Evolutionary conservation across 2,888 invertebrate species (phyloP), one percentile per base, ranked within the genome.

Genomic region (Andrena hattorfiana): DNA sequence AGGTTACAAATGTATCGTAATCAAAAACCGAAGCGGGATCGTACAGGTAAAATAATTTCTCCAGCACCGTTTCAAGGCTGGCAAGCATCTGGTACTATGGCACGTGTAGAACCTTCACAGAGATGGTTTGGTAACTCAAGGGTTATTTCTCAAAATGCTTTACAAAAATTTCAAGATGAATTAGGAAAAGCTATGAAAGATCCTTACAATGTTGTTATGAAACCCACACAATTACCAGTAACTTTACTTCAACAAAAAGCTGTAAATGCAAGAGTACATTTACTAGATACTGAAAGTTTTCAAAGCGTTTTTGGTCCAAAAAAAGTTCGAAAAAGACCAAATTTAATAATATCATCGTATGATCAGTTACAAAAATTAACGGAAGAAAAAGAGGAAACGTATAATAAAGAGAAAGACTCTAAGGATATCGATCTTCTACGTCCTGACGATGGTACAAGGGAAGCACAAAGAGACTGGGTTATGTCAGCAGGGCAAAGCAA

Each of bases 41-140:
- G 96, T 91, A 95, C 95, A 76, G 97, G 99, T 68, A 98, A 99
- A 95, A 99, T 99, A 74, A 94, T 99, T 63, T 97, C 96, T 51
- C 97, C 99, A 35, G 99, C 99, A 0, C 99, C 99, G 0, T 99
- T 98, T 94, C 99, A 99, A 94, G 97, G 97, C 63, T 96, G 97
- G 94, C 94, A 99, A 28, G 95, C 97, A 16, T 97, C 99, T 48
- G 99, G 99, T 30, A 97, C 98, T 0, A 96, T 97, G 92, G 98
- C 99, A 42, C 95, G 99, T 79, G 98, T 99, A 0, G 99, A 99
- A 94, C 99, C 99, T 2, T 99, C 98, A 89, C 98, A 99, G 90
- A 98, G 97, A 93, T 99, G 99, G 99, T 99, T 99, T 94, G 99
- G 99, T 20, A 99, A 99, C 94, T 99, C 99, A 0, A 96, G 99